Evolutionary conservation across 2,113 vertebrate genomes (phyloP).

Genomic region (Oophaga pumilio): DNA sequence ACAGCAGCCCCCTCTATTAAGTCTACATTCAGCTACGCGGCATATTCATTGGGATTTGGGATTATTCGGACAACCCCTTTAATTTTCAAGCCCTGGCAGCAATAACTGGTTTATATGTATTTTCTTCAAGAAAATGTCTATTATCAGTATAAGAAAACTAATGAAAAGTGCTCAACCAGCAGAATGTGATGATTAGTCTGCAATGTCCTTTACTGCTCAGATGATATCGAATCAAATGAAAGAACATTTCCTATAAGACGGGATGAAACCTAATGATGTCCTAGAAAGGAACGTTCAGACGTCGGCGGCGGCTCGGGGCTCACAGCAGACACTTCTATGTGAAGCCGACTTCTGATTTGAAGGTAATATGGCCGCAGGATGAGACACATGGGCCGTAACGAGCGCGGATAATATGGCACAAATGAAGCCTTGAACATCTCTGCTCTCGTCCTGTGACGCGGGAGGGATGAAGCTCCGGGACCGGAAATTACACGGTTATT

Average conservation of each 20-base stretch:
- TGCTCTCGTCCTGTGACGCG: background rate
- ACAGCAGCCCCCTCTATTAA: too few relatives aligned
- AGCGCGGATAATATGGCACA: background rate
- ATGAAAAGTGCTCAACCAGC: constrained; percentile 31
- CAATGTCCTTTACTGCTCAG: constrained; percentile 30
- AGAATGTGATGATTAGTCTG: constrained; percentile 31
- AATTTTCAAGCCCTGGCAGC: background rate
- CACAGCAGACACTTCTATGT: background rate
- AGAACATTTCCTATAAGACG: constrained; percentile 5
- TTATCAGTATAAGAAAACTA: constrained; percentile 26
- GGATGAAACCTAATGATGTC: constrained; percentile 26
- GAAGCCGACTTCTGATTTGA: background rate
- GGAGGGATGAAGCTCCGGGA: background rate
- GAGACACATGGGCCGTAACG: background rate
- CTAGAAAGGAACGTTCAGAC: background rate
- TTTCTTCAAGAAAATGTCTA: background rate
- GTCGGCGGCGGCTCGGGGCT: background rate
- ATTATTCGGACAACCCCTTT: background rate
- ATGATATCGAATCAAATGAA: constrained; percentile 33
- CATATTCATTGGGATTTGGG: too few relatives aligned
- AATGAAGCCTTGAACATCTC: background rate
- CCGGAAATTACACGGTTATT: background rate
- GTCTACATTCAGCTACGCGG: too few relatives aligned
- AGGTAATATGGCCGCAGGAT: background rate
- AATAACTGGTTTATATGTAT: background rate